Evolutionary conservation across 1,140 invertebrate species (phyloP).

Genomic region (Diachasma alloeum): DNA sequence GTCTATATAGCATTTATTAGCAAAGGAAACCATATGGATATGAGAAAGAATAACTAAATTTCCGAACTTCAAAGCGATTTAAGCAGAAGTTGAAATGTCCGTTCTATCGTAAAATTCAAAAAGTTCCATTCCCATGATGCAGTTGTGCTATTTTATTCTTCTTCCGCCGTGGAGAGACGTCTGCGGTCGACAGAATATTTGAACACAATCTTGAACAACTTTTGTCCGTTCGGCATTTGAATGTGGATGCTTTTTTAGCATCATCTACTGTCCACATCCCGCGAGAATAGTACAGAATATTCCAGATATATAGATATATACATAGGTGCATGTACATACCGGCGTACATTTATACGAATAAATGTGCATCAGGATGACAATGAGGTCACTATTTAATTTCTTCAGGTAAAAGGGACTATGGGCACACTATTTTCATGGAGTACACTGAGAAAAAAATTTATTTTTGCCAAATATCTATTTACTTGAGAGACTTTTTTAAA

Average conservation of each 20-base stretch:
- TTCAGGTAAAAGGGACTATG: too few species aligned
- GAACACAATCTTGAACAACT: slow-evolving; percentile 55
- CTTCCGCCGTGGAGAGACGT: slow-evolving; percentile 41
- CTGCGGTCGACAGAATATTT: slow-evolving; percentile 63
- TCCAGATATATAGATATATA: slow-evolving; percentile 40
- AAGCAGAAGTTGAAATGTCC: not conserved
- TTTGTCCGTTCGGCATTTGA: slow-evolving; percentile 59
- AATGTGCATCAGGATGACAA: too few species aligned
- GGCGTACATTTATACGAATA: not conserved
- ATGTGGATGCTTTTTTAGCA: slow-evolving; percentile 40
- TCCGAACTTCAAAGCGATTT: too few species aligned
- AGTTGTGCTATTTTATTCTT: not conserved
- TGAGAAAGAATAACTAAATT: too few species aligned
- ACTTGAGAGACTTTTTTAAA: too few species aligned
- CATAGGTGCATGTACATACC: not conserved
- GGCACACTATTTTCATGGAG: too few species aligned
- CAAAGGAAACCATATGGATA: too few species aligned
- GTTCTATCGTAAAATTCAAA: not conserved
- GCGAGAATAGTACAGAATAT: slow-evolving; percentile 54
- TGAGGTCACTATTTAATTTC: too few species aligned
- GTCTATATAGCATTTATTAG: too few species aligned
- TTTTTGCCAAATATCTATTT: too few species aligned
- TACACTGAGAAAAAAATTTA: too few species aligned
- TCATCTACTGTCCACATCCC: slow-evolving; percentile 37
- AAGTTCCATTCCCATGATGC: slow-evolving; percentile 13